Base-by-base conservation (phyloP, 1,140 invertebrate species). In the Leptopilina clavipes region DNA sequence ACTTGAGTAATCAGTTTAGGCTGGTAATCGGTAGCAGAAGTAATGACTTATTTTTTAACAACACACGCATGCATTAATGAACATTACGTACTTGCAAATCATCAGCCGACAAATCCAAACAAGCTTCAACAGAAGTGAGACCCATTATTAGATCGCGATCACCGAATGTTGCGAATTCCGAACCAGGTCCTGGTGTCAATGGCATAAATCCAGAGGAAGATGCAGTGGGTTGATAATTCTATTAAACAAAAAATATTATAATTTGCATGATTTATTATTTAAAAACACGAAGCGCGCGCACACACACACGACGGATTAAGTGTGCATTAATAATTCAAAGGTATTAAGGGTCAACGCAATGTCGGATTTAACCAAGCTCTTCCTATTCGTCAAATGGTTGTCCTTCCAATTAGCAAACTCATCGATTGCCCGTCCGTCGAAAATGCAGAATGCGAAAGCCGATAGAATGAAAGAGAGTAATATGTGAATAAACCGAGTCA, bases 111-210 rank as follows among this genome's bases (percentile, higher is more conserved):
- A 90, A 82, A 59, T 90, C 89, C 70, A 90, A 79, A 88, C 89
- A 90, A 37, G 90, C 88, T 77, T 90, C 90, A 70, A 87, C 86
- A 25, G 94, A 93, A 31, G 95, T 96, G 9, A 96, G 91, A 72
- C 94, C 94, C 86, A 96, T 95, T 31, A 96, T 89, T 45, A 96
- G 91, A 88, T 96, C 94, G 73, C 94, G 92, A 78, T 94, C 93
- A n/a, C 94, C 94, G 87, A 97, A 95, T 87, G 97, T 96, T 19
- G 97, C 95, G 54, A 95, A 92, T 89, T 95, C 94, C 84, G 93
- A 93, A 54, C 95, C 95, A 1, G 90, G 89, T 0, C 90, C 91
- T 44, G 88, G 87, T 10, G 88, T 82, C 14, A 91, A 80, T 17
- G 90, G 88, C 86, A 89, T 86, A 73, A 90, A 75, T 73, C 89